phyloP scores from a whole-genome alignment of 1,140 invertebrate genomes.

The Drosophila willistoni region DNA sequence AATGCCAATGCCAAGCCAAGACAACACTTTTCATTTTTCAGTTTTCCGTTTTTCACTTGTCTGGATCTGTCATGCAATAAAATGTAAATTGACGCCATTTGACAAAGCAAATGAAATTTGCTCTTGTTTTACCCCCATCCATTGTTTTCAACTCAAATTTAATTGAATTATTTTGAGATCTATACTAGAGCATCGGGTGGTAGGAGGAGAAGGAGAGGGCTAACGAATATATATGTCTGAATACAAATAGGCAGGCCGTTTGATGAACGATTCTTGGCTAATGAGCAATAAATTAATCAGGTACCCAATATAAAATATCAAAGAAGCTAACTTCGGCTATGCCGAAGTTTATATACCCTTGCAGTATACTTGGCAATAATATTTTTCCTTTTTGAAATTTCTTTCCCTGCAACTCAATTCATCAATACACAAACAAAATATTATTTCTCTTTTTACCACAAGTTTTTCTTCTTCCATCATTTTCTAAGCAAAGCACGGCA shows the following conservation, averaged over 20 bases:
- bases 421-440: too few relatives aligned
- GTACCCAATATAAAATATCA: neutral
- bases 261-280: neutral
- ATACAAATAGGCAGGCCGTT: constrained; percentile 3
- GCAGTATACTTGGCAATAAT: too few relatives aligned
- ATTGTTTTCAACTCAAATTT: constrained; percentile 1
- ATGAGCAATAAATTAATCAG: constrained; percentile 11
- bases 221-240: neutral
- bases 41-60: neutral
- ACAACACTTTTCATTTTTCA: constrained; percentile 5
- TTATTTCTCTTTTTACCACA: too few relatives aligned
- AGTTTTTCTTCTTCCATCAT: too few relatives aligned
- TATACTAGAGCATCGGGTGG: neutral
- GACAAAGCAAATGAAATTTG: constrained; percentile 21
- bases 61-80: constrained; percentile 14
- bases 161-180: constrained; percentile 28
- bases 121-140: too few relatives aligned
- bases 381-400: too few relatives aligned
- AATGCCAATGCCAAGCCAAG: constrained; percentile 17
- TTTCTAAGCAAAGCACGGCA: too few relatives aligned
- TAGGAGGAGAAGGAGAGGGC: neutral
- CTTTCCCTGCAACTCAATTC: too few relatives aligned
- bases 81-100: constrained; percentile 16
- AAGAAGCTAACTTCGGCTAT: too few relatives aligned
- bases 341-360: too few relatives aligned